Evolutionary conservation across 2,888 invertebrate genomes (phyloP), one percentile per base, ranked within the genome.

Genomic region (Sarcophaga rosellei): DNA sequence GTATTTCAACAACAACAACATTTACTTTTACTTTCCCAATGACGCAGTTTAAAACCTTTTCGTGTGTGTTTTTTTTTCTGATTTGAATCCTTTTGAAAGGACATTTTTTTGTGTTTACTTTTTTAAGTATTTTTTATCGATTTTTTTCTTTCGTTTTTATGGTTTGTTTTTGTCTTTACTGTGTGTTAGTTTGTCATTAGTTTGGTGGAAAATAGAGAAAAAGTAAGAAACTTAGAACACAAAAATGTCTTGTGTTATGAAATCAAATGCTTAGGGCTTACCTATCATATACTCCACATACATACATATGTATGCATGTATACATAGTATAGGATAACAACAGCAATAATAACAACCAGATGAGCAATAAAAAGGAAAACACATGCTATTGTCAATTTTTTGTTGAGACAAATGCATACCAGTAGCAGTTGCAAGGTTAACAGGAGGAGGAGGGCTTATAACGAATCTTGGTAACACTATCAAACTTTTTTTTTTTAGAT

Each of bases 191-290:
- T 74, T 21, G 44, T 23, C 47, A 62, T 70, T 17, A 44, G 20
- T 63, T 8, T 59, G 25, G 62, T 10, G 20, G 20, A 12, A 53
- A 74, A 8, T 25, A 21, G 25, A 61, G 1, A 15, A 66, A 66
- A 3, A 61, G 10, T 63, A 15, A 61, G 53, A 63, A 59, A 44
- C 57, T 61, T 20, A 53, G 35, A 62, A 69, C 8, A 70, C 57
- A 57, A 53, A 53, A 66, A 57, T n/a, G 53, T 15, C 35, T 77
- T 45, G 61, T 53, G 81, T 86, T 86, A 81, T 70, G 86, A 84
- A 81, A 86, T 81, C 74, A 81, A 81, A 70, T 72, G 70, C 53
- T 72, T 61, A 59, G 72, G 77, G 35, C 79, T 80, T 87, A 61
- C 44, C 17, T 79, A 75, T 59, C 77, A 66, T 73, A 79, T 25